A percentile compares a stretch with the other conserved stretches of the same genome.
Evolutionary conservation across 2,797 vertebrate genomes (phyloP).

Genomic region (Pteronotus mesoamericanus): DNA sequence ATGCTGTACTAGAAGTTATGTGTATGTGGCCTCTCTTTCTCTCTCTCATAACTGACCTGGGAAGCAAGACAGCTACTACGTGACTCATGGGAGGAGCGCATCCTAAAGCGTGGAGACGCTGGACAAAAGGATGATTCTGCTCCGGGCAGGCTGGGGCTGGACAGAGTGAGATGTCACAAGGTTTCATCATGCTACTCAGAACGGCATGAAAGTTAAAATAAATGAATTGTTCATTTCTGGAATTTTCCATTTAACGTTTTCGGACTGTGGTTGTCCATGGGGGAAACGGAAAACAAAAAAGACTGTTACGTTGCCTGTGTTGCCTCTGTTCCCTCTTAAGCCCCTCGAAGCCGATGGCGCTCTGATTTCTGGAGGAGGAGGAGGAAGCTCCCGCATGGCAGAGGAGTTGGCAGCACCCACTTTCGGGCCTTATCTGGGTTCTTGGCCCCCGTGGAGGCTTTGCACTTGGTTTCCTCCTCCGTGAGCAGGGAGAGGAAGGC

Average conservation of each 20-base stretch:
- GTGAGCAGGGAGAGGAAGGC: neutral
- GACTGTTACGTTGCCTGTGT: neutral
- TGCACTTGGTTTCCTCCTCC: neutral
- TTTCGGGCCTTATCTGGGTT: neutral
- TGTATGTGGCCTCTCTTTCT: neutral
- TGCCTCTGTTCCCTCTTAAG: neutral
- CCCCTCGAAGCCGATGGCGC: neutral
- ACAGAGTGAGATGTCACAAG: no score
- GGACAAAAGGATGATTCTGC: neutral
- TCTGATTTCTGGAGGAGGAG: neutral
- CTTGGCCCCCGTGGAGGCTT: neutral
- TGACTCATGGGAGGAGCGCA: neutral
- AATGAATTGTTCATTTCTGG: neutral
- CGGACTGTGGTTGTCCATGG: neutral
- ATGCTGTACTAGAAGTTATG: neutral
- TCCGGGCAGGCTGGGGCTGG: neutral
- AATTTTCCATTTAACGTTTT: neutral
- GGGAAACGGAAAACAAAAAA: neutral
- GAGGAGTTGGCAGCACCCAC: neutral
- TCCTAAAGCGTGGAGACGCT: neutral
- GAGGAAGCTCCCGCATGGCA: fast-evolving
- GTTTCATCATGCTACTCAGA: neutral
- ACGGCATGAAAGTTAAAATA: neutral
- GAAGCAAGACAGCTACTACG: neutral
- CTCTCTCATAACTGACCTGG: neutral